phyloP scores from a whole-genome alignment of 2,797 vertebrate genomes.

The Trachops cirrhosus region DNA sequence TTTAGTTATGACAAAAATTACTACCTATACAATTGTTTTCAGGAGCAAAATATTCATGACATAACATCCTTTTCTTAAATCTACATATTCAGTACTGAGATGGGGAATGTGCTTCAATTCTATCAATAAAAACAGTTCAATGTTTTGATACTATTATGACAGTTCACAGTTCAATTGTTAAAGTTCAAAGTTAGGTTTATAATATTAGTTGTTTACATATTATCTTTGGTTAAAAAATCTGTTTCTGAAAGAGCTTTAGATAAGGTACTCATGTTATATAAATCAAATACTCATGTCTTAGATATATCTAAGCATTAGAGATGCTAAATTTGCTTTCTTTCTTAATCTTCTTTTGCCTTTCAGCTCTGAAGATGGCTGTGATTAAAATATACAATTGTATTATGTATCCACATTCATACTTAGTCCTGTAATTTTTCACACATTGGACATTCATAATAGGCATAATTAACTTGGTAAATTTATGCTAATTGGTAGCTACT shows the following conservation, averaged over 20 bases:
- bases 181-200: not conserved
- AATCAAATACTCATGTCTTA: not conserved
- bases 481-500: not conserved
- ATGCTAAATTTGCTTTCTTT: constrained; percentile 3
- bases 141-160: not conserved
- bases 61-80: not conserved
- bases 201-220: not conserved
- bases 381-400: not conserved
- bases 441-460: not conserved
- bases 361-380: not conserved
- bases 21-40: not conserved
- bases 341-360: constrained; percentile 13
- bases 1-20: not conserved
- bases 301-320: not conserved
- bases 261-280: not conserved
- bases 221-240: not conserved
- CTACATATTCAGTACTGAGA: not conserved
- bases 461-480: constrained; percentile 2
- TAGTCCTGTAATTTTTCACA: not conserved
- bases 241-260: not conserved
- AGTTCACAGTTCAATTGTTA: not conserved
- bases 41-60: not conserved
- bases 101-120: not conserved
- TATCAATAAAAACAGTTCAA: not conserved
- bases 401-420: not conserved